Percentiles rank a stretch among this genome's conserved stretches.
Evolutionary conservation across 2,797 vertebrate species (phyloP).

Genomic region (Lagodon rhomboides): DNA sequence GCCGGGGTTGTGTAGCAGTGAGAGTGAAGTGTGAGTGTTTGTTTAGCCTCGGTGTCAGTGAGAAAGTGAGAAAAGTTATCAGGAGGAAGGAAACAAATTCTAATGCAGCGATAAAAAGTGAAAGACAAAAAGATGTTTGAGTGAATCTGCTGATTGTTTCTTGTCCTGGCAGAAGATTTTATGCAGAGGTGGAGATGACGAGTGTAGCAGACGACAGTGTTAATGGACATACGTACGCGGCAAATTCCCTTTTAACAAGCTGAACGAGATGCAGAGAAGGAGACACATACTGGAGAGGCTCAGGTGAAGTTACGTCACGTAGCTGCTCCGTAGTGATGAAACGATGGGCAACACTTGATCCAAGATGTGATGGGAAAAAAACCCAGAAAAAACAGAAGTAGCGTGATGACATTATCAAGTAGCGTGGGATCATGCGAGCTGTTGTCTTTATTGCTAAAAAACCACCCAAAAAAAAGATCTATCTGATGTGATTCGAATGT

Average conservation of each 20-base stretch:
- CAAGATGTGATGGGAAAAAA: too few relatives aligned
- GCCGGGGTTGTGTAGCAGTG: conserved; percentile 25
- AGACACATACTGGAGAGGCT: not conserved
- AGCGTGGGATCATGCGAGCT: too few relatives aligned
- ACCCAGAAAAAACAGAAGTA: too few relatives aligned
- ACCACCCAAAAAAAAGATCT: too few relatives aligned
- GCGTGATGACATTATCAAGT: too few relatives aligned
- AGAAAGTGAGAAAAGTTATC: conserved; percentile 21
- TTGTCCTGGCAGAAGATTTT: not conserved
- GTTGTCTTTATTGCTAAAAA: too few relatives aligned
- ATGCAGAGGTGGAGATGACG: not conserved
- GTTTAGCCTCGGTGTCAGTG: conserved; percentile 4
- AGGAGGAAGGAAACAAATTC: not conserved
- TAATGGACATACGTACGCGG: not conserved
- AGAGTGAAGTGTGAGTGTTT: conserved; percentile 17
- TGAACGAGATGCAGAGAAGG: not conserved
- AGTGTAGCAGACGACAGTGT: not conserved
- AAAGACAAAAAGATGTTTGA: not conserved
- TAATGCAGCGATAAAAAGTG: not conserved
- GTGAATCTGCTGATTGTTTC: not conserved
- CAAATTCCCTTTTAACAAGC: too few relatives aligned
- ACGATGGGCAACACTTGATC: too few relatives aligned
- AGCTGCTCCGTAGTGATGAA: too few relatives aligned
- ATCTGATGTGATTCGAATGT: too few relatives aligned
- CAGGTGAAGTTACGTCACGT: too few relatives aligned